These are phyloP conservation scores for Ostrea denselamellosa DNA, from an alignment of 1,140 invertebrate genomes.

Conservation along the genomic window DNA sequence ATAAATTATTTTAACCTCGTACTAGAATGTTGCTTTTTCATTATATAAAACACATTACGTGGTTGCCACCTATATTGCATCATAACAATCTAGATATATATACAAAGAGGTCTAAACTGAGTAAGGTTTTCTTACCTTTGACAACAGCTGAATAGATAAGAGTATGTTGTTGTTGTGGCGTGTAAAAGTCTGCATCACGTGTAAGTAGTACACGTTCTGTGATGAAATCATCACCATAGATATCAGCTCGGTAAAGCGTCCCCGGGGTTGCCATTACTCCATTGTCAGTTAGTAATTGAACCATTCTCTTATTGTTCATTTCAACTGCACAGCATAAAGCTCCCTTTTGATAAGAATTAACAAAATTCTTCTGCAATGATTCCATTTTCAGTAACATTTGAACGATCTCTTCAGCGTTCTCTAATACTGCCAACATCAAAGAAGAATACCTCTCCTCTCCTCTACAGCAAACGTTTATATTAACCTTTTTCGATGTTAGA, in stretches of 20 bases:
- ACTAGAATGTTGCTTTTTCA: too few species aligned
- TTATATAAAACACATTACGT: too few species aligned
- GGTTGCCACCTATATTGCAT: too few species aligned
- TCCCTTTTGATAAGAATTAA: slow-evolving; percentile 29
- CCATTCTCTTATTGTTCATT: slow-evolving; percentile 27
- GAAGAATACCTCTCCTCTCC: slow-evolving; percentile 33
- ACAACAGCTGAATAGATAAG: slow-evolving; percentile 37
- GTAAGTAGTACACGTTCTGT: slow-evolving; percentile 5
- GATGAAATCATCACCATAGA: slow-evolving; percentile 30
- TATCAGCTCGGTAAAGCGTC: slow-evolving; percentile 6
- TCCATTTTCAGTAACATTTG: slow-evolving; percentile 6
- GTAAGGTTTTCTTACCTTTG: background rate
- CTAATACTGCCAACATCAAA: slow-evolving; percentile 20
- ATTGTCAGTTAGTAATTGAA: background rate
- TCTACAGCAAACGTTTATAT: slow-evolving; percentile 41
- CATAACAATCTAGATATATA: too few species aligned
- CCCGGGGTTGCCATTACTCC: slow-evolving; percentile 40
- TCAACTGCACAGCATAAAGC: slow-evolving; percentile 35
- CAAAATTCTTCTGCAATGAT: slow-evolving; percentile 23
- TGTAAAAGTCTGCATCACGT: slow-evolving; percentile 21
- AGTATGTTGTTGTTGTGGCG: slow-evolving; percentile 3
- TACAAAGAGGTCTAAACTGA: background rate
- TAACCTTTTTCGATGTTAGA: slow-evolving; percentile 1
- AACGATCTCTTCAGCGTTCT: slow-evolving; percentile 5
- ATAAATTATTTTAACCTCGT: too few species aligned